Conservation (phyloP, 2,113 vertebrate species). For the Nasalis larvatus region DNA sequence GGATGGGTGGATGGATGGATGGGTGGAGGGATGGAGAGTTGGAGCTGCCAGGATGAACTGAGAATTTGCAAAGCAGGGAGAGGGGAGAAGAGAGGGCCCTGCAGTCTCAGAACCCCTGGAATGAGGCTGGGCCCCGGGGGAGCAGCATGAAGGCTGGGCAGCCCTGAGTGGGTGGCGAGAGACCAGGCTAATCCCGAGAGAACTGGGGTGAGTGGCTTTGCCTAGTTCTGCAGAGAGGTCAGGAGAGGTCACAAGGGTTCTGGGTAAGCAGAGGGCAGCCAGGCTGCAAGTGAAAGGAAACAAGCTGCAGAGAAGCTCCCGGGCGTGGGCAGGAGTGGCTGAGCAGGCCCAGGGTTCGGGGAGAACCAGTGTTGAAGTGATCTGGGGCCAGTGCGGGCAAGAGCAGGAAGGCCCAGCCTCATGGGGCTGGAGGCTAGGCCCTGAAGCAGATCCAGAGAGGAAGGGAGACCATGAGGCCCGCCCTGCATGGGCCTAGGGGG, state of each 20-base stretch:
- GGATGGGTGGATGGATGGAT: background rate
- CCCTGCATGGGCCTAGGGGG: fast-evolving
- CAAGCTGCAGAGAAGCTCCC: fast-evolving
- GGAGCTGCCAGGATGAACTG: background rate
- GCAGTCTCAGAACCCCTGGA: fast-evolving
- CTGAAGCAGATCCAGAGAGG: no score
- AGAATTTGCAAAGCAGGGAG: background rate
- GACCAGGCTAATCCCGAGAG: no score
- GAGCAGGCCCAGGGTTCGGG: background rate
- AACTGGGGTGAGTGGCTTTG: background rate
- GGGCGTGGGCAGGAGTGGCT: background rate
- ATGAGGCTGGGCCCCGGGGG: background rate
- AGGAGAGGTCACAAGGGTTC: background rate
- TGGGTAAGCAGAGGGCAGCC: background rate
- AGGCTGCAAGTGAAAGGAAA: background rate
- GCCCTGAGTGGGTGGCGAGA: no score
- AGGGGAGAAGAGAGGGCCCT: background rate
- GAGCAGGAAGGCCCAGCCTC: background rate
- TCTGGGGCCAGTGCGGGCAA: background rate
- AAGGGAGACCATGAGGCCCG: background rate
- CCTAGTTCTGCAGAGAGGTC: no score
- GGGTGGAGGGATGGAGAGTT: background rate
- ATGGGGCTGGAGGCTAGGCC: background rate
- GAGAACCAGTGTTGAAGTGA: background rate
- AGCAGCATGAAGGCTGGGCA: no score